phyloP scores from a whole-genome alignment of 64 coral and sea anemone genomes.

The Anthopleura sola region DNA sequence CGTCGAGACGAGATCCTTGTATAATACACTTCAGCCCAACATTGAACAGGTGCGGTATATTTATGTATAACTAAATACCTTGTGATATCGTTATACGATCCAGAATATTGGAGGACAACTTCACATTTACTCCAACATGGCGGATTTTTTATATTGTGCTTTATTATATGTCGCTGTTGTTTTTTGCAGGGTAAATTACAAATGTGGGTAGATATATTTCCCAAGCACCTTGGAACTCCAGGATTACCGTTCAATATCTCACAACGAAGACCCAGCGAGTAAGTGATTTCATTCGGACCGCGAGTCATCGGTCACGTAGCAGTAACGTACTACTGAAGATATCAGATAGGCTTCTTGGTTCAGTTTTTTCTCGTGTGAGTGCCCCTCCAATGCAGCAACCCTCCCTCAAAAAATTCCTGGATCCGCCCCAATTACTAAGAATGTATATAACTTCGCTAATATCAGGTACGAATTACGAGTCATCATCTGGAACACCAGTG shows the following conservation, averaged over 20 bases:
- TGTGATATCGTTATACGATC: too few relatives aligned
- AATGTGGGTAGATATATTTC: slow-evolving; percentile 89
- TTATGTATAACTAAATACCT: too few relatives aligned
- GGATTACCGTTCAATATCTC: slow-evolving; percentile 68
- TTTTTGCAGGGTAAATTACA: slow-evolving; percentile 70
- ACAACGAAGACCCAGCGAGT: slow-evolving; percentile 71
- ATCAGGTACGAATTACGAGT: slow-evolving; percentile 71
- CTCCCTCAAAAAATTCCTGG: too few relatives aligned
- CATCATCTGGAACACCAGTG: slow-evolving; percentile 87
- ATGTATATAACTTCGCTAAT: not conserved
- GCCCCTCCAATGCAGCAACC: too few relatives aligned
- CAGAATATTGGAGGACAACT: not conserved
- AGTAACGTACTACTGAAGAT: too few relatives aligned
- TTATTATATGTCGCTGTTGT: too few relatives aligned
- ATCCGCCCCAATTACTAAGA: too few relatives aligned
- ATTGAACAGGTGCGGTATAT: slow-evolving; percentile 90
- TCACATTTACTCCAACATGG: too few relatives aligned
- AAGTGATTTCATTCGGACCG: not conserved
- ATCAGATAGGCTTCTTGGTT: too few relatives aligned
- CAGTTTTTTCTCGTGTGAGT: too few relatives aligned
- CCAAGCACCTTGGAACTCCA: slow-evolving; percentile 79
- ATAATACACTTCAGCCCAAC: slow-evolving; percentile 80
- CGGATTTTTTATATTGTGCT: too few relatives aligned
- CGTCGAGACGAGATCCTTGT: slow-evolving; percentile 90
- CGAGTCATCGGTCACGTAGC: too few relatives aligned